These are phyloP conservation scores for Ramazzottius varieornatus DNA, from an alignment of 2,888 invertebrate genomes.

Conservation along the genomic window DNA sequence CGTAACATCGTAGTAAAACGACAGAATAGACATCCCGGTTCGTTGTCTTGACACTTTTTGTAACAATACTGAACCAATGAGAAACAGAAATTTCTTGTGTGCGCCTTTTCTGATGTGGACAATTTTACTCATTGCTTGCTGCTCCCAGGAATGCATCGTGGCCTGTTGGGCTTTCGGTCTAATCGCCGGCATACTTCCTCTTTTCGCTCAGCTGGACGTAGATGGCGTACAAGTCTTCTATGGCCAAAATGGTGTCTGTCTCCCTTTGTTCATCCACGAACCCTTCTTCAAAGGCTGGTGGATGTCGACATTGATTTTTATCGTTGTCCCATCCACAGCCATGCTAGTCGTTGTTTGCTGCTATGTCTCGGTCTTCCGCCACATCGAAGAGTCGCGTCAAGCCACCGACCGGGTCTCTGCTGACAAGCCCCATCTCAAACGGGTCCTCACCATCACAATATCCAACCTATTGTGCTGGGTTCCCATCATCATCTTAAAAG, in stretches of 20 bases:
- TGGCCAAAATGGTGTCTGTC: background rate
- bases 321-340: background rate
- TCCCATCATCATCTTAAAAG: conserved; percentile 32
- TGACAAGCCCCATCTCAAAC: background rate
- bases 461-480: conserved; percentile 35
- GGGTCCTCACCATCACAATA: background rate
- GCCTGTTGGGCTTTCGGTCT: background rate
- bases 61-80: too few species aligned
- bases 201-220: background rate
- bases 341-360: background rate
- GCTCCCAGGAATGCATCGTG: background rate
- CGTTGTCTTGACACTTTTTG: too few species aligned
- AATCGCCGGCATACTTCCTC: background rate
- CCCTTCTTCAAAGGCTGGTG: background rate
- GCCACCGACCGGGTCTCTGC: background rate
- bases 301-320: background rate
- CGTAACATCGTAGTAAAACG: too few species aligned
- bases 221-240: background rate
- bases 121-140: background rate
- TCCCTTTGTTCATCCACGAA: background rate
- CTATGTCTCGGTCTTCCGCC: background rate
- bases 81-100: too few species aligned
- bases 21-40: too few species aligned
- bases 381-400: background rate
- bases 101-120: too few species aligned